Percentiles rank a stretch among this genome's conserved stretches.
Conservation (phyloP, 2,888 invertebrate genomes). For the Gasteruption jaculator region DNA sequence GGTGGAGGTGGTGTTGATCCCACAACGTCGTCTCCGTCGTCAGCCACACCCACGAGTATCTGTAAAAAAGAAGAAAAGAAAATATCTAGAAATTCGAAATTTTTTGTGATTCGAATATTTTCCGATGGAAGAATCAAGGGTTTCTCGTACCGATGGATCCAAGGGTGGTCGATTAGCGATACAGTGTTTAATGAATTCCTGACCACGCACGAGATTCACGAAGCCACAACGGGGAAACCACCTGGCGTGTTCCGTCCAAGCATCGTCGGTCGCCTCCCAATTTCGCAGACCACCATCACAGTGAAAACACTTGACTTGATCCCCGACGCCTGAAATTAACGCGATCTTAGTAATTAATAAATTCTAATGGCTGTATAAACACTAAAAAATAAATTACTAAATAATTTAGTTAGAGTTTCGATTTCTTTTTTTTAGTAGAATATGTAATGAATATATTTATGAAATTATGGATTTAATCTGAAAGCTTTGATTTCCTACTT, state of each 20-base stretch:
- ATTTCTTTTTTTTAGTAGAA: background rate
- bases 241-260: slow-evolving; percentile 90
- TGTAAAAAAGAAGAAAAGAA: slow-evolving; percentile 14
- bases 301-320: slow-evolving; percentile 87
- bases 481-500: no score
- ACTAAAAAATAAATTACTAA: background rate
- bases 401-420: slow-evolving; percentile 3
- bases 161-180: slow-evolving; percentile 39
- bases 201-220: slow-evolving; percentile 75
- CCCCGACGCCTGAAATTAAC: slow-evolving; percentile 56
- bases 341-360: no score
- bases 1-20: slow-evolving; percentile 26
- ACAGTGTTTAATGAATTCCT: slow-evolving; percentile 65
- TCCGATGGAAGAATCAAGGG: no score
- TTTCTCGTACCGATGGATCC: slow-evolving; percentile 37
- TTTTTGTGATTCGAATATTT: background rate
- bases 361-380: background rate
- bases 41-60: slow-evolving; percentile 32
- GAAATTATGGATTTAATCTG: no score
- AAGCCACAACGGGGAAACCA: slow-evolving; percentile 91
- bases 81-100: background rate
- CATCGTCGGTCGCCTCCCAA: slow-evolving; percentile 87
- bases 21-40: slow-evolving; percentile 25
- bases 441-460: background rate
- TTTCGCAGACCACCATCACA: slow-evolving; percentile 88